Base-by-base conservation (phyloP, 53 echinoderm and acorn worm genomes). In the Arbacia lixula region DNA sequence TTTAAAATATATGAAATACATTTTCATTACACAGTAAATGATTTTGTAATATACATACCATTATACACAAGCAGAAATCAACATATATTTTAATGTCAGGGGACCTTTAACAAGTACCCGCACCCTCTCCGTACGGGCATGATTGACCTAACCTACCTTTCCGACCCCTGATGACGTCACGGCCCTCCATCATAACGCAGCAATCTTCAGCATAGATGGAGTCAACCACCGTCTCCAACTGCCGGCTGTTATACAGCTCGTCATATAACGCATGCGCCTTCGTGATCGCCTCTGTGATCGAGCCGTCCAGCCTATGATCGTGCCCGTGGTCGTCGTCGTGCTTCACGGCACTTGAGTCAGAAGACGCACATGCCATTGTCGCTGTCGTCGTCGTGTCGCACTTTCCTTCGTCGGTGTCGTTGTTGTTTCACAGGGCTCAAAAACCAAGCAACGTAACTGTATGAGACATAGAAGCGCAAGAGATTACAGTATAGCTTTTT, bases 101-200 rank as follows among this genome's bases (percentile, higher is more conserved):
- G n/a, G n/a, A n/a, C n/a, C n/a, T n/a, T n/a, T n/a, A n/a, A n/a
- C n/a, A n/a, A n/a, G n/a, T n/a, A n/a, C n/a, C n/a, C n/a, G n/a
- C n/a, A n/a, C n/a, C n/a, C n/a, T n/a, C n/a, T n/a, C n/a, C n/a
- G n/a, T n/a, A n/a, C n/a, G n/a, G n/a, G n/a, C n/a, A n/a, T n/a
- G n/a, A n/a, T n/a, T n/a, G n/a, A n/a, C n/a, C n/a, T n/a, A n/a
- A 1, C 53, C 28, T 16, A 81, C 82, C 82, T 81, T 81, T 81
- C 35, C 82, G 62, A 4, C 82, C 79, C 51, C 64, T 43, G 41
- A 81, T 81, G 82, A 64, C 82, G 33, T 81, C 82, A 81, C 64
- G 82, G 6, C 82, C 82, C 28, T 81, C 82, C 82, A 81, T 81
- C 82, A 81, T 81, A 43, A 81, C 46, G 49, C 82, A 81, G 24